Conservation (phyloP, 2,113 vertebrate genomes). For the Helogale parvula region DNA sequence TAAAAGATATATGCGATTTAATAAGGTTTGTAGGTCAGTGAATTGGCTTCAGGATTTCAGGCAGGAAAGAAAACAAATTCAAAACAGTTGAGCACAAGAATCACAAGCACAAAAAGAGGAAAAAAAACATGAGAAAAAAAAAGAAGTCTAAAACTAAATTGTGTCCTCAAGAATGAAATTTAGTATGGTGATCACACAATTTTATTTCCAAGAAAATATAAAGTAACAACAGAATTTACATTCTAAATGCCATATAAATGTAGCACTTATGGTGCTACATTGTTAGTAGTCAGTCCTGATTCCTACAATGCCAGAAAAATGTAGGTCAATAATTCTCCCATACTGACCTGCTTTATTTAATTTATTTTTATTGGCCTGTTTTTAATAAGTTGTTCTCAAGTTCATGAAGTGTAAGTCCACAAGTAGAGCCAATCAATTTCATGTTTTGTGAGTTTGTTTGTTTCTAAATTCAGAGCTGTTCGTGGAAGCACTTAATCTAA, state of each 20-base stretch:
- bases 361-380: background rate
- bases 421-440: background rate
- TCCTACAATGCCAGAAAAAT: background rate
- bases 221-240: background rate
- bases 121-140: background rate
- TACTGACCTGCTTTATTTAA: background rate
- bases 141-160: background rate
- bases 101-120: background rate
- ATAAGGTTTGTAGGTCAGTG: constrained; percentile 56
- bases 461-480: background rate
- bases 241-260: background rate
- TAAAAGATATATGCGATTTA: constrained; percentile 10
- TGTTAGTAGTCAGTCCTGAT: background rate
- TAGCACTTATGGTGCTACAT: background rate
- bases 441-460: background rate
- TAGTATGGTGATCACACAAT: background rate
- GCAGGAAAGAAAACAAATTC: constrained; percentile 11
- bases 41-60: constrained; percentile 1
- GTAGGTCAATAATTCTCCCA: background rate
- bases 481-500: background rate
- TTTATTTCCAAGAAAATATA: background rate
- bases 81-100: background rate
- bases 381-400: background rate
- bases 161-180: background rate
- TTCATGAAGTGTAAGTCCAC: background rate